Evolutionary conservation across 2,113 vertebrate species (phyloP).

Genomic region (Vanacampus margaritifer): DNA sequence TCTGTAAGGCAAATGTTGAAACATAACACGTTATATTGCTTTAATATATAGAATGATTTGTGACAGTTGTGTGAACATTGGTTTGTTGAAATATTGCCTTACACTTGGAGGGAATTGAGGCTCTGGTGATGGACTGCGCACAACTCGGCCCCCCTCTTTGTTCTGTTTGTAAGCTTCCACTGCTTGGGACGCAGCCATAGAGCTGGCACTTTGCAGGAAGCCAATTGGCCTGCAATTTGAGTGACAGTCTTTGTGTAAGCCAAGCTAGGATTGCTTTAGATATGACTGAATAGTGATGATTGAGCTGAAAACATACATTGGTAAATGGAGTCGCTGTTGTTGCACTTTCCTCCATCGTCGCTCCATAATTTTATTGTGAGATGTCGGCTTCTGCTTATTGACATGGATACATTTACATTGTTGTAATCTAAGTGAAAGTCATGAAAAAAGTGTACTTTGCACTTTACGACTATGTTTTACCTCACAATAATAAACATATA

Average conservation of each 20-base stretch:
- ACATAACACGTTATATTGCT: constrained; percentile 2
- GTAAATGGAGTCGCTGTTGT: constrained; percentile 63
- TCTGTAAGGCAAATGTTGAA: constrained; percentile 71
- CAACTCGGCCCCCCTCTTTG: constrained; percentile 40
- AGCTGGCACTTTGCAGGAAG: constrained; percentile 5
- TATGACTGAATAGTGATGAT: neutral
- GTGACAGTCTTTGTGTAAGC: neutral
- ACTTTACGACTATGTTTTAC: neutral
- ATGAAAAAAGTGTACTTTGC: neutral
- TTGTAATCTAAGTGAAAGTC: neutral
- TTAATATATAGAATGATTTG: neutral
- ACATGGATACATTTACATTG: neutral
- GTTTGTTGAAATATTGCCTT: constrained; percentile 34
- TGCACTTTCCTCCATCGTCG: constrained; percentile 70
- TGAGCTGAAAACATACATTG: constrained; percentile 70
- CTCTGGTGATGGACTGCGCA: constrained; percentile 49
- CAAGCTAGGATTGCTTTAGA: neutral
- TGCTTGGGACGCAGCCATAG: constrained; percentile 22
- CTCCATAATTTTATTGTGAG: constrained; percentile 66
- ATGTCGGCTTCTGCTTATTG: constrained; percentile 1
- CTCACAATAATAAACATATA: neutral
- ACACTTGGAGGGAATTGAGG: constrained; percentile 77
- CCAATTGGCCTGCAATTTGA: neutral
- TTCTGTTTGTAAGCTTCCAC: constrained; percentile 49
- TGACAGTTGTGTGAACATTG: neutral